These are phyloP conservation scores for Cosmorhoe ocellata DNA, from an alignment of 2,888 invertebrate genomes.

Conservation along the genomic window DNA sequence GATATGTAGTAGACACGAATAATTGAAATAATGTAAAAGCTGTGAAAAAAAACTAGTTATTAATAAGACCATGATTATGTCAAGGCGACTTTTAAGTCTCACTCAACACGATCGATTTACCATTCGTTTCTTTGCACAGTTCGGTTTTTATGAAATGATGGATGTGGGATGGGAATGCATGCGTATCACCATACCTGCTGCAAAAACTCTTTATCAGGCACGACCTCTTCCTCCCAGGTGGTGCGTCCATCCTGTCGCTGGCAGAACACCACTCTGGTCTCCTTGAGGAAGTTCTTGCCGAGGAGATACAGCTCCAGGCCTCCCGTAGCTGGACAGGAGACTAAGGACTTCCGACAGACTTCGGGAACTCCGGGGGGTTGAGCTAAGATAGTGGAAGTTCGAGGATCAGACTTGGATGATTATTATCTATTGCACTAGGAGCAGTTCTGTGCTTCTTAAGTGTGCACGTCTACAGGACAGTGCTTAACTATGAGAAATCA, in stretches of 20 bases:
- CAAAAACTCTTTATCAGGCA: constrained; percentile 93
- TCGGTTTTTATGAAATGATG: not conserved
- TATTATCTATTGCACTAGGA: too few species aligned
- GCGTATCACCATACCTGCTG: constrained; percentile 84
- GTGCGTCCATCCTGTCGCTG: constrained; percentile 80
- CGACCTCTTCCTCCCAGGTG: constrained; percentile 91
- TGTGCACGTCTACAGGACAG: too few species aligned
- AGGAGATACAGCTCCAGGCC: constrained; percentile 93
- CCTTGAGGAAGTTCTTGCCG: constrained; percentile 96
- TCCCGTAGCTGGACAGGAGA: constrained; percentile 89
- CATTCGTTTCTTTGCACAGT: not conserved
- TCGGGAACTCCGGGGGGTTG: constrained; percentile 96
- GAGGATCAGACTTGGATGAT: not conserved
- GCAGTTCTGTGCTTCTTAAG: too few species aligned
- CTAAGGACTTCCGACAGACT: constrained; percentile 93
- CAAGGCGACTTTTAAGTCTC: not conserved
- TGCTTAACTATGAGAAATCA: too few species aligned
- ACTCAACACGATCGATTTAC: not conserved
- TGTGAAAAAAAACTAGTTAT: constrained; percentile 18
- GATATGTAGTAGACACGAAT: not conserved
- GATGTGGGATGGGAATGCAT: not conserved
- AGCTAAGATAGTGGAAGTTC: constrained; percentile 75
- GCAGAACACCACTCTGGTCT: constrained; percentile 92
- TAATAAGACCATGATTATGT: constrained; percentile 9
- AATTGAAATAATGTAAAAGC: constrained; percentile 7